These are phyloP conservation scores for Muscidifurax raptorellus DNA, from an alignment of 1,140 invertebrate species.

Conservation along the genomic window DNA sequence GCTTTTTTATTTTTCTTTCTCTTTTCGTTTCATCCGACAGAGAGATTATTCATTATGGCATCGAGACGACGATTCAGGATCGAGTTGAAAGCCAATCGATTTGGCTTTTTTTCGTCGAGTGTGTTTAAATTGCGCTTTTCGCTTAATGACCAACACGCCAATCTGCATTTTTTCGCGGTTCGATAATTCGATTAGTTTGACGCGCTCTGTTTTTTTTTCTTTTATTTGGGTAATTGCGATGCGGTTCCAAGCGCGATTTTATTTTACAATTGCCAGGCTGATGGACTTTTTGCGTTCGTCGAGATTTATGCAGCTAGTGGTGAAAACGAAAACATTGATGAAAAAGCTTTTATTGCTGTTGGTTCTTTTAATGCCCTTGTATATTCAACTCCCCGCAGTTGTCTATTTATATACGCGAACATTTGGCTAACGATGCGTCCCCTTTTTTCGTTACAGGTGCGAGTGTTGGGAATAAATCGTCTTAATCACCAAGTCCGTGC, in stretches of 20 bases:
- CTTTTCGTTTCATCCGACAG: too few relatives aligned
- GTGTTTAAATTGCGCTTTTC: conserved; percentile 5
- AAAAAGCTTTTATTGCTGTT: too few relatives aligned
- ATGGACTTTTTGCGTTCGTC: neutral
- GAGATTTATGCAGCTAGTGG: too few relatives aligned
- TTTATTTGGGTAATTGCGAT: neutral
- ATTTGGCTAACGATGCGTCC: too few relatives aligned
- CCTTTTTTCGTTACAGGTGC: too few relatives aligned
- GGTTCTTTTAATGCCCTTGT: too few relatives aligned
- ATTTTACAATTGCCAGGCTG: neutral
- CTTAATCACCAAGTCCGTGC: too few relatives aligned
- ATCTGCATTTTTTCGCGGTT: neutral
- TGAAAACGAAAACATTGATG: too few relatives aligned
- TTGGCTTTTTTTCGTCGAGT: neutral
- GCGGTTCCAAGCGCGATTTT: neutral
- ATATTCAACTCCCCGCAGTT: too few relatives aligned
- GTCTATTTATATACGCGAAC: too few relatives aligned
- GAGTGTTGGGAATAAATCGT: too few relatives aligned
- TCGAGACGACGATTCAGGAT: neutral
- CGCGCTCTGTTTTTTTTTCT: neutral
- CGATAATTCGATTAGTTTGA: neutral
- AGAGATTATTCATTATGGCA: too few relatives aligned
- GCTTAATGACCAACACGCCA: neutral
- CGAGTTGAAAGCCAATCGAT: neutral
- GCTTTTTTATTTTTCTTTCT: neutral